These are phyloP conservation scores for Mustelus asterias DNA, from an alignment of 2,113 vertebrate species.

Conservation along the genomic window DNA sequence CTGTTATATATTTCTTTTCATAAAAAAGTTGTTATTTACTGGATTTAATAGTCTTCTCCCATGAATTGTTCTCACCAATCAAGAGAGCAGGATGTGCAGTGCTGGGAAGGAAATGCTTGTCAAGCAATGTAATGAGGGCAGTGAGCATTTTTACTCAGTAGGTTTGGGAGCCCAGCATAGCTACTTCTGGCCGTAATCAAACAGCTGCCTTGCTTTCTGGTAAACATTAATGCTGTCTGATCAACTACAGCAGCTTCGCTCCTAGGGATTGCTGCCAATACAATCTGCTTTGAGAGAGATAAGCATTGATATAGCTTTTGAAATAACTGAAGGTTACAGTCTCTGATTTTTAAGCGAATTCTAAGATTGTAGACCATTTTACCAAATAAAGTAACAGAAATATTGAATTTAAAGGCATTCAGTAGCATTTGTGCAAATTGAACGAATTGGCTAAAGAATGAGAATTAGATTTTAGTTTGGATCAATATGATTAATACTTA, in stretches of 20 bases:
- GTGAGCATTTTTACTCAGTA: not conserved
- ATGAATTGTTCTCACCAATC: not conserved
- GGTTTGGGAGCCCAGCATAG: not conserved
- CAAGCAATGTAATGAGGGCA: not conserved
- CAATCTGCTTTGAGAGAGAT: not conserved
- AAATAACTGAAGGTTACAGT: not conserved
- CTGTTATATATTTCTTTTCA: not conserved
- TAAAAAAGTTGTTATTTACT: not conserved
- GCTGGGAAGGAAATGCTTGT: constrained; percentile 8
- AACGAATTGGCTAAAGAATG: not conserved
- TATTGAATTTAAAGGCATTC: not conserved
- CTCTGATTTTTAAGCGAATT: not conserved
- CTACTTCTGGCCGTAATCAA: not conserved
- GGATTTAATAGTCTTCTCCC: not conserved
- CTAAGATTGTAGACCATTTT: not conserved
- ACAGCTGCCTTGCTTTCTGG: not conserved
- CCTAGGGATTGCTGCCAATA: not conserved
- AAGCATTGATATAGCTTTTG: not conserved
- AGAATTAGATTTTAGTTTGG: not conserved
- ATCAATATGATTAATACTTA: not conserved
- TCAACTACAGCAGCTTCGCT: not conserved
- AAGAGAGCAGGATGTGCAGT: not conserved
- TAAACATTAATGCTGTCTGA: not conserved
- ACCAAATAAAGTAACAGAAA: too few relatives aligned
- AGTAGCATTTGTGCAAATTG: not conserved